Evolutionary conservation across 1,140 invertebrate species (phyloP).

Genomic region (Nebria ingens): DNA sequence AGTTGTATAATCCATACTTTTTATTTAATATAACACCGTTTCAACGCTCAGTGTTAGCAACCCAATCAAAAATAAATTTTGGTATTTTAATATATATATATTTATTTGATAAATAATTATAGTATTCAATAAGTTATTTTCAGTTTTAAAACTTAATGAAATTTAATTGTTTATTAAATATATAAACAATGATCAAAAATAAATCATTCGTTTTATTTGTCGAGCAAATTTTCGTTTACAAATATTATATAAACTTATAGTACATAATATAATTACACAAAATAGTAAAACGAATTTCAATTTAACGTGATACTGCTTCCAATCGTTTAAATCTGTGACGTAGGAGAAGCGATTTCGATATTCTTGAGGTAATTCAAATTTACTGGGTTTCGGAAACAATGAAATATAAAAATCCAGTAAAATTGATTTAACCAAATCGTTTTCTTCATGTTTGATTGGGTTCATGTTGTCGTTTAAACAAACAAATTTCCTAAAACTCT

Average conservation of each 20-base stretch:
- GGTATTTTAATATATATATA: too few species aligned
- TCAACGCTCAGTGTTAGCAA: too few species aligned
- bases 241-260: slow-evolving; percentile 20
- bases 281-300: slow-evolving; percentile 17
- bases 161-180: background rate
- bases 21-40: too few species aligned
- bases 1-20: too few species aligned
- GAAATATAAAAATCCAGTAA: slow-evolving; percentile 70
- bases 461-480: slow-evolving; percentile 81
- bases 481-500: slow-evolving; percentile 66
- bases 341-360: slow-evolving; percentile 63
- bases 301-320: slow-evolving; percentile 39
- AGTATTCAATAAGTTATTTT: too few species aligned
- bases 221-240: slow-evolving; percentile 17
- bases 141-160: too few species aligned
- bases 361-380: slow-evolving; percentile 59
- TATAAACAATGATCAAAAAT: background rate
- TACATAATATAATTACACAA: slow-evolving; percentile 18
- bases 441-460: slow-evolving; percentile 46
- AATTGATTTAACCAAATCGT: slow-evolving; percentile 57
- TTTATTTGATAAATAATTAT: too few species aligned
- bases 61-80: too few species aligned
- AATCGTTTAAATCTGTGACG: slow-evolving; percentile 50
- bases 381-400: slow-evolving; percentile 59
- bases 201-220: slow-evolving; percentile 8